phyloP scores from a whole-genome alignment of 2,113 vertebrate genomes.

The Onychostoma macrolepis region DNA sequence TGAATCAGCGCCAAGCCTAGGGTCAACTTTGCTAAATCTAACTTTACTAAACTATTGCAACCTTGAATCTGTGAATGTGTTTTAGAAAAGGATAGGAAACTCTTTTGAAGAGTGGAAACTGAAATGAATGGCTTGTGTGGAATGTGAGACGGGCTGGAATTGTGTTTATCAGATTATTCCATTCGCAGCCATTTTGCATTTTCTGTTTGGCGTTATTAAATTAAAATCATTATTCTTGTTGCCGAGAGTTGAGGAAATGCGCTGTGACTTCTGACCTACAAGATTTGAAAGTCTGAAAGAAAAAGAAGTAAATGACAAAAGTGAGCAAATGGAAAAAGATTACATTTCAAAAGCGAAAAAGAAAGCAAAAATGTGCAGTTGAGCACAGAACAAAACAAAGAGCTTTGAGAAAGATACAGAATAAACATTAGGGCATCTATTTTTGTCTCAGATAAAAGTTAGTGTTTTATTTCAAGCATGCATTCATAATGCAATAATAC shows the following conservation, averaged over 20 bases:
- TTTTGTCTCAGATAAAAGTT: neutral
- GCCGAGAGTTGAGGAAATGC: neutral
- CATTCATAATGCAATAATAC: conserved; percentile 26
- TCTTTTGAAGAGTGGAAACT: neutral
- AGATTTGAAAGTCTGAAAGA: neutral
- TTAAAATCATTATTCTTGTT: neutral
- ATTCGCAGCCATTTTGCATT: neutral
- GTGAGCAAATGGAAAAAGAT: neutral
- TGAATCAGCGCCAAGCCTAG: neutral
- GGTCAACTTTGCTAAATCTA: neutral
- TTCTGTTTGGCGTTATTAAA: neutral
- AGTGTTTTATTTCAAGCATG: neutral
- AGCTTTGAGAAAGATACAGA: neutral
- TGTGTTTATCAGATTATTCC: neutral
- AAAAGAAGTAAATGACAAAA: neutral
- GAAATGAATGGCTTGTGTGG: conserved; percentile 18
- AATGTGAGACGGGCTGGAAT: conserved; percentile 7
- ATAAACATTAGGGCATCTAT: neutral
- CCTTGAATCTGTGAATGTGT: neutral
- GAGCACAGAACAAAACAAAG: neutral
- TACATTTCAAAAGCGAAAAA: neutral
- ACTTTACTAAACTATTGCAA: neutral
- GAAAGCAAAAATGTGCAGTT: neutral
- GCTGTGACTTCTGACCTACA: neutral
- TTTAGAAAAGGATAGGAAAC: neutral